phyloP scores from a whole-genome alignment of 2,113 vertebrate genomes.

The Callorhinus ursinus region DNA sequence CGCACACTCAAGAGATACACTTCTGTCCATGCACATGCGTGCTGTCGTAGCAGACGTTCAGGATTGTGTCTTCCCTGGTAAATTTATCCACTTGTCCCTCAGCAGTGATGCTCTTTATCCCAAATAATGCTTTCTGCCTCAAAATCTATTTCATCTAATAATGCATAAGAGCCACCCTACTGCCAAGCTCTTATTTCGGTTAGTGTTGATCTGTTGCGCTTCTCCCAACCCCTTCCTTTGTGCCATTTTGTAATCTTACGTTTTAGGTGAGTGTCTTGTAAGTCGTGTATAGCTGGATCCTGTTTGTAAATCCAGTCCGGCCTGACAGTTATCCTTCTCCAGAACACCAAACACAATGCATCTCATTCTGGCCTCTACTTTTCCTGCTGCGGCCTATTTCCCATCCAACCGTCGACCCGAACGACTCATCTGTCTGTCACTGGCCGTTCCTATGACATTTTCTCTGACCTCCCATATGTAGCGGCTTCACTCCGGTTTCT shows the following conservation, averaged over 20 bases:
- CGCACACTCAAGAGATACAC: accelerated
- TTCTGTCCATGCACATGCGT: accelerated
- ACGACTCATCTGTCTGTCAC: accelerated
- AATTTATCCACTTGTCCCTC: neutral
- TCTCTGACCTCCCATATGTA: accelerated
- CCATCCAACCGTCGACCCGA: accelerated
- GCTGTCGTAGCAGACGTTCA: accelerated
- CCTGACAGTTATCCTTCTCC: accelerated
- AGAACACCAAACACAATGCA: accelerated
- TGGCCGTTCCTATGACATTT: accelerated
- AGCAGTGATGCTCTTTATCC: neutral
- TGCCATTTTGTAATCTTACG: accelerated
- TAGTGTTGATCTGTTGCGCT: accelerated
- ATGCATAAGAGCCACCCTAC: accelerated
- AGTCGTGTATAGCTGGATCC: accelerated
- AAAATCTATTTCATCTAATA: neutral
- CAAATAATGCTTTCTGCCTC: neutral
- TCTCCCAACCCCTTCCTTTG: accelerated
- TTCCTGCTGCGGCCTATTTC: accelerated
- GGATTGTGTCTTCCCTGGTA: neutral
- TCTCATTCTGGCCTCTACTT: accelerated
- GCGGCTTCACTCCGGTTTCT: too few species aligned
- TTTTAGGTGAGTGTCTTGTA: accelerated
- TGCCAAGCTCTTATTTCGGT: accelerated
- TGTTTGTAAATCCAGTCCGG: too few species aligned